Evolutionary conservation across 1,140 invertebrate genomes (phyloP).

Genomic region (Calycopis cecrops): DNA sequence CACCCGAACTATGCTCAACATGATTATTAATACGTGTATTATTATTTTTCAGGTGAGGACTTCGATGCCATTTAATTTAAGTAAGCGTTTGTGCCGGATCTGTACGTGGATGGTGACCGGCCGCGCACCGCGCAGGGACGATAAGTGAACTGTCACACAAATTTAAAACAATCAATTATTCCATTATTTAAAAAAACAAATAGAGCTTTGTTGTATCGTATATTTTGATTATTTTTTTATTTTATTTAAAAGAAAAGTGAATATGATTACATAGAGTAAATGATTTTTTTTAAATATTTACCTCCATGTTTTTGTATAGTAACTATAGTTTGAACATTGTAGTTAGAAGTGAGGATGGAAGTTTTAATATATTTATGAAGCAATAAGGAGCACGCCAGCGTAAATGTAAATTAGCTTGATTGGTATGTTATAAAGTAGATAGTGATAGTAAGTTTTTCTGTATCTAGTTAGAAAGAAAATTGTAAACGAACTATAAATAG

Average conservation of each 20-base stretch:
- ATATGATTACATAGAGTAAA: constrained; percentile 63
- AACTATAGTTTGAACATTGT: constrained; percentile 35
- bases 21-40: constrained; percentile 2
- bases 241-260: constrained; percentile 65
- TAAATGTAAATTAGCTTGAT: constrained; percentile 43
- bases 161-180: constrained; percentile 58
- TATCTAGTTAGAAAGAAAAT: background rate
- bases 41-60: constrained; percentile 55
- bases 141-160: constrained; percentile 50
- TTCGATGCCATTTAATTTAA: constrained; percentile 69
- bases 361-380: constrained; percentile 33
- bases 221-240: constrained; percentile 64
- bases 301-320: constrained; percentile 60
- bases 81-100: constrained; percentile 52
- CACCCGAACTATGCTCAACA: too few relatives aligned
- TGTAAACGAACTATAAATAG: background rate
- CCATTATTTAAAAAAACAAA: constrained; percentile 62
- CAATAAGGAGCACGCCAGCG: constrained; percentile 52
- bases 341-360: constrained; percentile 1
- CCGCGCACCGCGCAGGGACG: background rate
- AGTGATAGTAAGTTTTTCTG: constrained; percentile 21
- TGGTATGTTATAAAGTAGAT: constrained; percentile 31
- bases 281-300: constrained; percentile 57
- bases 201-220: constrained; percentile 63
- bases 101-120: constrained; percentile 16